Evolutionary conservation across 2,113 vertebrate species (phyloP).

Genomic region (Tetrax tetrax): DNA sequence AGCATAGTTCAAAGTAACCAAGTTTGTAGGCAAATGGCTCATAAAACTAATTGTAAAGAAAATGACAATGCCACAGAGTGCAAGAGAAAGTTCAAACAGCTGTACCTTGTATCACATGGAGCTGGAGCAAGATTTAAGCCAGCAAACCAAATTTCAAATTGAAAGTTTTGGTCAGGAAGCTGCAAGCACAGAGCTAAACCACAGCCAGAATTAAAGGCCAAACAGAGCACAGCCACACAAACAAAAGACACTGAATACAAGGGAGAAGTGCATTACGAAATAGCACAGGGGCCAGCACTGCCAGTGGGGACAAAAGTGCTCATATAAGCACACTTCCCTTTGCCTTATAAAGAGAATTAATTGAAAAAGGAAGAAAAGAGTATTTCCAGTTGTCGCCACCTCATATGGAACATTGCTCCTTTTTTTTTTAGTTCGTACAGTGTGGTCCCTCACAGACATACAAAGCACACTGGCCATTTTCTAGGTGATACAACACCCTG

Average conservation of each 20-base stretch:
- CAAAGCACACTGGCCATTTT: not conserved
- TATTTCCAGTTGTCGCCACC: not conserved
- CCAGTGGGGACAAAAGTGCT: rapidly evolving
- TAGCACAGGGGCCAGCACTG: not conserved
- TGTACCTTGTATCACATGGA: not conserved
- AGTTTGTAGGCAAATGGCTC: not conserved
- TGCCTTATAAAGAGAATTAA: not conserved
- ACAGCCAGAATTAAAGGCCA: not conserved
- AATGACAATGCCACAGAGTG: not conserved
- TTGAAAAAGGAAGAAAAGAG: not conserved
- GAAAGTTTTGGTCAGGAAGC: not conserved
- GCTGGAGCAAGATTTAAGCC: not conserved
- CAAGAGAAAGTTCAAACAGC: not conserved
- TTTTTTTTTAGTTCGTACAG: not conserved
- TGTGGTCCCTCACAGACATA: not conserved
- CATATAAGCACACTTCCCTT: not conserved
- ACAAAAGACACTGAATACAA: not conserved
- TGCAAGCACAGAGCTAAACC: not conserved
- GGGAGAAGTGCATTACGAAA: not conserved
- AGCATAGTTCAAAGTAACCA: not conserved
- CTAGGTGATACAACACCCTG: not conserved
- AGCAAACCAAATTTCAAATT: not conserved
- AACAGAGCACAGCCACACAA: not conserved
- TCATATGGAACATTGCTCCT: not conserved
- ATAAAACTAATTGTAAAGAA: not conserved